Evolutionary conservation across 2,888 invertebrate genomes (phyloP).

Genomic region (Idaea dimidiata): DNA sequence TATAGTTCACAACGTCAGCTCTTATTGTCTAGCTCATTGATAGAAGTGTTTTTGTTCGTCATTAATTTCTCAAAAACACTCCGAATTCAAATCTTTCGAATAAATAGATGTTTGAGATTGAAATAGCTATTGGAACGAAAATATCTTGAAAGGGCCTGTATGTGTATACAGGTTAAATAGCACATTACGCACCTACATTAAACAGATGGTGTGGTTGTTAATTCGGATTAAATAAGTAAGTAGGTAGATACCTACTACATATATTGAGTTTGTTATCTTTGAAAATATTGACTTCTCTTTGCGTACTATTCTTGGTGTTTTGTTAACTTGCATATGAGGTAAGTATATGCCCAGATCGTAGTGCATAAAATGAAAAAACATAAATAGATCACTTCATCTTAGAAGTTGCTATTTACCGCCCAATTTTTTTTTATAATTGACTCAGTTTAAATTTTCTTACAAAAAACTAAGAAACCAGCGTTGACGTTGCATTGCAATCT

Average conservation of each 20-base stretch:
- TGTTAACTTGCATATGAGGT: not conserved
- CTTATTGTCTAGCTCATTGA: too few species aligned
- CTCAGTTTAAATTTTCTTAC: not conserved
- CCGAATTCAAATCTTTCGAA: not conserved
- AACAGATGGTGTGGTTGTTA: slow-evolving; percentile 56
- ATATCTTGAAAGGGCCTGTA: not conserved
- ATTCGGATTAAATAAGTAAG: slow-evolving; percentile 54
- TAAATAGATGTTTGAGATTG: not conserved
- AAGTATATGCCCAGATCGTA: too few species aligned
- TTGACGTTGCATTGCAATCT: not conserved
- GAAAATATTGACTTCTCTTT: slow-evolving; percentile 15
- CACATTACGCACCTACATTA: slow-evolving; percentile 36
- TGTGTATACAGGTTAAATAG: slow-evolving; percentile 1
- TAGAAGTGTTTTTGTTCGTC: too few species aligned
- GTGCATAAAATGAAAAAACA: too few species aligned
- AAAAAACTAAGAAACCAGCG: not conserved
- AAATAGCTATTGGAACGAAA: not conserved
- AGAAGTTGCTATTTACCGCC: too few species aligned
- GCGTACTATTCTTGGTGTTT: slow-evolving; percentile 3
- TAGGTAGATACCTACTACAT: slow-evolving; percentile 23
- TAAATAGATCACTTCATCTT: too few species aligned
- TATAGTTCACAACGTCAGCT: too few species aligned
- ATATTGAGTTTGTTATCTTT: slow-evolving; percentile 31
- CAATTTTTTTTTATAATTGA: too few species aligned
- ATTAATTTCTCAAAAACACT: not conserved